A percentile compares a stretch with the other conserved stretches of the same genome.
These are phyloP conservation scores for Pterostichus madidus DNA, from an alignment of 2,888 invertebrate species.

Conservation along the genomic window DNA sequence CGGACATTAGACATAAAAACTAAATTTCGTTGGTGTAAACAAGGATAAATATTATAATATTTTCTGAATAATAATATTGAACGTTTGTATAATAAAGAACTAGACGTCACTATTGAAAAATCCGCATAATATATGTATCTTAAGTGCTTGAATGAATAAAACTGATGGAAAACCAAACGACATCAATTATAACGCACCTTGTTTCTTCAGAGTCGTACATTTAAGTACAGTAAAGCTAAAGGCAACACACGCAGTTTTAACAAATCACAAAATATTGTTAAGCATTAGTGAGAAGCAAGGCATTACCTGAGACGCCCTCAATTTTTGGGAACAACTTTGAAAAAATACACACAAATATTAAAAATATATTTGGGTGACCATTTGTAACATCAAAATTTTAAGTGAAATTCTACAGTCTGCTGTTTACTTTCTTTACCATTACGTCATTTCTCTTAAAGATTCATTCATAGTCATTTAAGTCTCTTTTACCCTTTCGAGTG, in stretches of 20 bases:
- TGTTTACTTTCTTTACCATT: no score
- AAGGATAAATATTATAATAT: no score
- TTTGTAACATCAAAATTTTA: slow-evolving; percentile 46
- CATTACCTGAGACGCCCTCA: slow-evolving; percentile 66
- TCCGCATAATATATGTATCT: background rate
- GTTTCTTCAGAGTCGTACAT: slow-evolving; percentile 28
- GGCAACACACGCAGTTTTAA: slow-evolving; percentile 45
- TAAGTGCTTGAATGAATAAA: background rate
- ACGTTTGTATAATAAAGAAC: no score
- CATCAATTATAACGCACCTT: slow-evolving; percentile 65
- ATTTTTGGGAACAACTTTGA: slow-evolving; percentile 65
- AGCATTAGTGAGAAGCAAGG: slow-evolving; percentile 60
- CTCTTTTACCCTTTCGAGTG: no score
- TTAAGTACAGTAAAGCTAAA: slow-evolving; percentile 58
- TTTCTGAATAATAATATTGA: no score
- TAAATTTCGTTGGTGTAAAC: no score
- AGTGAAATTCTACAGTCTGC: background rate
- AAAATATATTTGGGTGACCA: slow-evolving; percentile 61
- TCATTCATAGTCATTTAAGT: no score
- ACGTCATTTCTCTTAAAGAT: no score
- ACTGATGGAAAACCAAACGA: slow-evolving; percentile 36
- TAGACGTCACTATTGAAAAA: background rate
- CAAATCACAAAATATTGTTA: slow-evolving; percentile 57
- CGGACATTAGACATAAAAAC: no score
- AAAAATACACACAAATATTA: slow-evolving; percentile 67